Evolutionary conservation across 2,797 vertebrate genomes (phyloP).

Genomic region (Ceryle rudis): DNA sequence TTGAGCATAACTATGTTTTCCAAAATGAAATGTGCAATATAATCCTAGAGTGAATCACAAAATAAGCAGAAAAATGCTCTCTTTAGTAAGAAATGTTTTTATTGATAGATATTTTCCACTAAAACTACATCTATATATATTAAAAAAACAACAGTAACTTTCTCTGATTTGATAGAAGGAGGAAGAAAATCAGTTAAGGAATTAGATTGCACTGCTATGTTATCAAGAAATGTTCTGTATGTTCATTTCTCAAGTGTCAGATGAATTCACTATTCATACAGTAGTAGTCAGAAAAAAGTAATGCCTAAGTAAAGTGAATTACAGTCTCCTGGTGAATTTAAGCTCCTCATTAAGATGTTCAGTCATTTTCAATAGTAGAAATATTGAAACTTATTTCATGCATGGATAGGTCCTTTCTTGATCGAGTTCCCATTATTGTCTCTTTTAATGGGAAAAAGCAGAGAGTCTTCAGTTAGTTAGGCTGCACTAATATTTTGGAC

Average conservation of each 20-base stretch:
- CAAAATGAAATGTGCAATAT: neutral
- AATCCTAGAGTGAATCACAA: neutral
- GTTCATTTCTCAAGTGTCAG: neutral
- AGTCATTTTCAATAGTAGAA: slow-evolving; percentile 21
- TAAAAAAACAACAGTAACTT: neutral
- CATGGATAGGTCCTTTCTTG: neutral
- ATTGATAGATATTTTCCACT: neutral
- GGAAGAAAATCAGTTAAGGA: neutral
- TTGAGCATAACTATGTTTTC: neutral
- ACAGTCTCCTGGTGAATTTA: neutral
- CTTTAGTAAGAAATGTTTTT: neutral
- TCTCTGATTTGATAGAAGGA: neutral
- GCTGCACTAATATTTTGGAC: neutral
- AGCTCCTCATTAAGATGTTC: slow-evolving; percentile 30
- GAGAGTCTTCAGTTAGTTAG: slow-evolving; percentile 20
- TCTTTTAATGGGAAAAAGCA: slow-evolving; percentile 5
- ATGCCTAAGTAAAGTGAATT: neutral
- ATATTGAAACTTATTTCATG: slow-evolving; percentile 10
- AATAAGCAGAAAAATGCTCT: neutral
- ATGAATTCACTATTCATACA: neutral
- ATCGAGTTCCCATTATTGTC: neutral
- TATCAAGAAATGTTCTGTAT: neutral
- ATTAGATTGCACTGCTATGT: neutral
- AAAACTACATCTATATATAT: neutral
- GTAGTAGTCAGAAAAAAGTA: neutral